Evolutionary conservation across 2,113 vertebrate species (phyloP), one percentile per base, ranked within the genome.

Genomic region (Lontra canadensis): DNA sequence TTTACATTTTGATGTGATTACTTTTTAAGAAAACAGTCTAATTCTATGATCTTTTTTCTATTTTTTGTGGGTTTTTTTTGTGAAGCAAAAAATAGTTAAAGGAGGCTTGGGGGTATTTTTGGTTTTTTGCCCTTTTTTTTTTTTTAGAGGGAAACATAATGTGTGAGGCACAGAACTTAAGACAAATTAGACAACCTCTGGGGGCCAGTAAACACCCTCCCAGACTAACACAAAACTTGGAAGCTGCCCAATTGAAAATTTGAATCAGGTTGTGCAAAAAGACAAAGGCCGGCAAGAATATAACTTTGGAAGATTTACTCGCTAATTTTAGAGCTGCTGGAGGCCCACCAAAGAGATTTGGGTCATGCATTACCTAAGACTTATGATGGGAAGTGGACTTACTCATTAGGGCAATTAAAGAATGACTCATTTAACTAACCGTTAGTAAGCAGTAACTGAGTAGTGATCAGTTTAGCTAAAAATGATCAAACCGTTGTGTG

Each of bases 21-120:
- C 88, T 93, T 90, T 69, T 87, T 87, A n/a, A 84, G 89, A 55
- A 47, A 96, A 74, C 29, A 96, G 82, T 76, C 65, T 61, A 65
- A 88, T 96, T 94, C 55, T 21, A 80, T 94, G 31, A 74, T 25
- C 14, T 13, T 94, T 83, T 89, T 59, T 15, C 44, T 65, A 61
- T 52, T 93, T 89, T 89, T 78, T 49, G 42, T 52, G 52, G 52
- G 52, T 13, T 31, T 63, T 42, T 42, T 61, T 80, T 49, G 59
- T 23, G 6, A 49, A 78, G 36, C 84, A 96, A 79, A 29, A 79
- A 97, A 71, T 31, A 82, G 7, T 83, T 94, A 93, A 85, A 85
- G 69, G 4, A 92, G 34, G 3, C 61, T 80, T 94, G 57, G 18
- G 47, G 52, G 52, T 73, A 39, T 76, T 69, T 94, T 91, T 76